Conservation (phyloP, 2,888 invertebrate genomes). For the Tachina lurida region DNA sequence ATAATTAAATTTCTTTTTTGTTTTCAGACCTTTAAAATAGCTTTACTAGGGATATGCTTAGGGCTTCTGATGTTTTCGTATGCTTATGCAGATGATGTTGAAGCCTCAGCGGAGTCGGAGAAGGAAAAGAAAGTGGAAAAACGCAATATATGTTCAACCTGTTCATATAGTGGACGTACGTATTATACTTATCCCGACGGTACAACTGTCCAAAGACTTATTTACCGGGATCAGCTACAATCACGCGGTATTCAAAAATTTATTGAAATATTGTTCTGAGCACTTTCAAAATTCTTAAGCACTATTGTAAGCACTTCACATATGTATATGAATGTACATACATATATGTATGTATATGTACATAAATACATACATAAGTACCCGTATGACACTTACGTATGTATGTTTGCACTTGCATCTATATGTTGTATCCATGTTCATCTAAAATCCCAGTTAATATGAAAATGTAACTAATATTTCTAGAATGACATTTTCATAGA, state of each 20-base stretch:
- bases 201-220: conserved; percentile 76
- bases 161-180: conserved; percentile 77
- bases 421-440: too few species aligned
- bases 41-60: conserved; percentile 56
- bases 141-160: conserved; percentile 77
- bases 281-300: conserved; percentile 39
- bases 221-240: conserved; percentile 76
- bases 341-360: too few species aligned
- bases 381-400: too few species aligned
- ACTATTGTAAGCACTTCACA: conserved; percentile 42
- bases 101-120: conserved; percentile 43
- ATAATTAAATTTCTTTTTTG: neutral
- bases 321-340: neutral
- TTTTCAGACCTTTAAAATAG: conserved; percentile 62
- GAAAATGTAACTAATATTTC: too few species aligned
- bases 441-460: too few species aligned
- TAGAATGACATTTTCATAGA: too few species aligned
- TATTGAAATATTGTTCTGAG: conserved; percentile 26
- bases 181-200: conserved; percentile 80
- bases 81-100: conserved; percentile 44
- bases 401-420: too few species aligned
- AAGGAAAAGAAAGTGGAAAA: conserved; percentile 79
- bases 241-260: conserved; percentile 78
- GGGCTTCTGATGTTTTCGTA: conserved; percentile 45
- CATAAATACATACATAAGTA: too few species aligned